Conservation (phyloP, 2,113 vertebrate genomes). For the Heloderma charlesbogerti region DNA sequence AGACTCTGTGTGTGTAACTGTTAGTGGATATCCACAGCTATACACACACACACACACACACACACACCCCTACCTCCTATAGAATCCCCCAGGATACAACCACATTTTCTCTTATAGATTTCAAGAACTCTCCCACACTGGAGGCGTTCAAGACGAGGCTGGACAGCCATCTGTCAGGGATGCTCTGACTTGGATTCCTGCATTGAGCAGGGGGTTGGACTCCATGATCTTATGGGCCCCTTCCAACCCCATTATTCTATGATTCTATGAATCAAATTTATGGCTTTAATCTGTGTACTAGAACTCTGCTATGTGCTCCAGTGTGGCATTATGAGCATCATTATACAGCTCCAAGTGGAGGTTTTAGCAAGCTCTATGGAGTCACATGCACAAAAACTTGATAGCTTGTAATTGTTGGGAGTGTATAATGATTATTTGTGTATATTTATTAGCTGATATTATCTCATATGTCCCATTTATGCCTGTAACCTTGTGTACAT, state of each 20-base stretch:
- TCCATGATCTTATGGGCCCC: no score
- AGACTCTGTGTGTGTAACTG: neutral
- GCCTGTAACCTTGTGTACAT: no score
- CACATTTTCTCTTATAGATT: no score
- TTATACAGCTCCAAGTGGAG: constrained; percentile 38
- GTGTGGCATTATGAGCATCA: neutral
- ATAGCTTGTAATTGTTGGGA: neutral
- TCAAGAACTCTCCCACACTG: neutral
- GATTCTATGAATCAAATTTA: neutral
- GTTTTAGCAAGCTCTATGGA: neutral
- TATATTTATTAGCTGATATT: neutral
- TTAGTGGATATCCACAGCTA: neutral
- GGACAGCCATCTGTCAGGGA: no score
- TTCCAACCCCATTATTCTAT: no score
- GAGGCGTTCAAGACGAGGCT: no score
- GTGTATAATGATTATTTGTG: neutral
- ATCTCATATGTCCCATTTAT: no score
- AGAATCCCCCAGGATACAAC: neutral
- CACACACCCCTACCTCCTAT: no score
- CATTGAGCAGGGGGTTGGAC: no score
- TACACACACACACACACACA: neutral
- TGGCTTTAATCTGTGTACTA: neutral
- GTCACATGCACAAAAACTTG: neutral
- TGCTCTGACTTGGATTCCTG: no score
- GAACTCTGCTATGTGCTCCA: constrained; percentile 29